Conservation (phyloP, 37 sponge, comb jelly and placozoan genomes). For the Eunapius fragilis region DNA sequence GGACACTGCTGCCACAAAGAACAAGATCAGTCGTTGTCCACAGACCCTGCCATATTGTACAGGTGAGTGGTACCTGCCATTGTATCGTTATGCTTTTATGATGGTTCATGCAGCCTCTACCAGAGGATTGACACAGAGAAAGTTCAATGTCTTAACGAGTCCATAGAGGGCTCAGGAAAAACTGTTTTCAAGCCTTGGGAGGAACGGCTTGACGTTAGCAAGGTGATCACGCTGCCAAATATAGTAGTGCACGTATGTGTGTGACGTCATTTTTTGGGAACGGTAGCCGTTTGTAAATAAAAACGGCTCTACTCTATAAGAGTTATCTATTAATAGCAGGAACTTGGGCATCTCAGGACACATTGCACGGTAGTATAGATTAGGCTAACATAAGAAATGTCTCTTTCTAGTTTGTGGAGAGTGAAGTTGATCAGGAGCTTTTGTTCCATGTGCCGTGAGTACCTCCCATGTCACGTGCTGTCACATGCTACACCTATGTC, state of each 20-base stretch:
- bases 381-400: not conserved
- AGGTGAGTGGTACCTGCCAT: not conserved
- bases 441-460: constrained; percentile 93
- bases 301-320: not conserved
- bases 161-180: constrained; percentile 85
- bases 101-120: constrained; percentile 50
- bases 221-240: constrained; percentile 37
- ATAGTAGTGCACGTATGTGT: not conserved
- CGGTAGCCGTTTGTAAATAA: not conserved
- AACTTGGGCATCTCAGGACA: too few species aligned
- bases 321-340: not conserved
- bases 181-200: constrained; percentile 96
- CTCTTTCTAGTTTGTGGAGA: constrained; percentile 87
- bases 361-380: too few species aligned
- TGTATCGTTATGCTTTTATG: not conserved
- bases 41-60: constrained; percentile 58
- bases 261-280: not conserved
- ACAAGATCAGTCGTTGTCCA: constrained; percentile 15
- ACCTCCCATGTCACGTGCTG: not conserved
- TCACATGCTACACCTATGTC: too few species aligned
- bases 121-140: constrained; percentile 86
- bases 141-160: constrained; percentile 91
- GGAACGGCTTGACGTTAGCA: constrained; percentile 72
- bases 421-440: constrained; percentile 95
- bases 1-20: constrained; percentile 20